Conservation (phyloP, 2,797 vertebrate species). For the Schizothorax lantsangensis region DNA sequence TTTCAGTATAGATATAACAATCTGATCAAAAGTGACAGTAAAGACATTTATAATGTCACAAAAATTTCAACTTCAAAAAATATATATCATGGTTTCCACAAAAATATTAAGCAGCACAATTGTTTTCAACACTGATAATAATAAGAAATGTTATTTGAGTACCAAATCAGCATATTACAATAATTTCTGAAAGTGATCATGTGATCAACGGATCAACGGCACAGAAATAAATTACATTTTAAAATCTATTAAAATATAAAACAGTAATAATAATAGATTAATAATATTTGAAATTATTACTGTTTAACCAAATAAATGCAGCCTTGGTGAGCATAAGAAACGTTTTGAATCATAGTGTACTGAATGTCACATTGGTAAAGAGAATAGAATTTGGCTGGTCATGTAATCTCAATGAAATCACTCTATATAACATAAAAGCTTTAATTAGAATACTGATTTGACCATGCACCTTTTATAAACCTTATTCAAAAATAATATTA, state of each 20-base stretch:
- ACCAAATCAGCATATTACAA: neutral
- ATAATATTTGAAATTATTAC: neutral
- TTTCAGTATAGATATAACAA: neutral
- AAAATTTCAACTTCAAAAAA: neutral
- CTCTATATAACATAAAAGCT: neutral
- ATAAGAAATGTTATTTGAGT: neutral
- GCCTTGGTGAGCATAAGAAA: neutral
- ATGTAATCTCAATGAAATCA: neutral
- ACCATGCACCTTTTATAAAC: neutral
- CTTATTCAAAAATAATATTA: neutral
- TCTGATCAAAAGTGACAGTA: neutral
- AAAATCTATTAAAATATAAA: neutral
- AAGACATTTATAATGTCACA: neutral
- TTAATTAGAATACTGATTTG: neutral
- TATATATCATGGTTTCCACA: neutral
- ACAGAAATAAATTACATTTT: neutral
- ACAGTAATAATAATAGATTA: neutral
- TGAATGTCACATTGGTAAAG: neutral
- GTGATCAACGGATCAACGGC: neutral
- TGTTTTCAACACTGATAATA: neutral
- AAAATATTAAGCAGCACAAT: neutral
- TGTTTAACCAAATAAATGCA: neutral
- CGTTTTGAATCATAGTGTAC: neutral
- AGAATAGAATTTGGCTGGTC: neutral
- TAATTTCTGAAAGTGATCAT: neutral